Evolutionary conservation across 2,797 vertebrate genomes (phyloP).

Genomic region (Danio jaintianensis): DNA sequence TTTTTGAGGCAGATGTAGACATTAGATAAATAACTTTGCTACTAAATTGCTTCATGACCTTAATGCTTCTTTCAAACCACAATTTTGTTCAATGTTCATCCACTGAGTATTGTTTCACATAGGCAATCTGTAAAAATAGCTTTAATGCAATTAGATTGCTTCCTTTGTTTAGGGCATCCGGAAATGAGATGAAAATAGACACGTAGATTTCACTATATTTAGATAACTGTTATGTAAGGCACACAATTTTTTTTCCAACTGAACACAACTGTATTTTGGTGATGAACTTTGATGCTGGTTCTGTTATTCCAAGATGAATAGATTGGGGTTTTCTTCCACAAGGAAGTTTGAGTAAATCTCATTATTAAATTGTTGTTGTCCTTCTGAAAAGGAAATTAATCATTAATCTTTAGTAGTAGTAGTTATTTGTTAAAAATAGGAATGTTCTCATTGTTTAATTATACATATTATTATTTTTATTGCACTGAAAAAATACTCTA

Average conservation of each 20-base stretch:
- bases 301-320: neutral
- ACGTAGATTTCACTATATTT: slow-evolving; percentile 39
- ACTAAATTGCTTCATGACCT: neutral
- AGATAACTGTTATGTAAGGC: slow-evolving; percentile 20
- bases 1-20: slow-evolving; percentile 38
- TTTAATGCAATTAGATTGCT: slow-evolving; percentile 14
- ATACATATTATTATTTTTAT: too few species aligned
- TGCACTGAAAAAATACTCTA: too few species aligned
- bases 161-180: slow-evolving; percentile 12
- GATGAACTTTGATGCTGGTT: slow-evolving; percentile 15
- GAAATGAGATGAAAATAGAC: slow-evolving; percentile 9
- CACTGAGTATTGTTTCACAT: slow-evolving; percentile 14
- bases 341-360: neutral
- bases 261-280: slow-evolving; percentile 20
- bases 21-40: slow-evolving; percentile 30
- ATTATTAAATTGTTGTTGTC: neutral
- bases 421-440: too few species aligned
- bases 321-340: neutral
- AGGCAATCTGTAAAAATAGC: slow-evolving; percentile 33
- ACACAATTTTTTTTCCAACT: slow-evolving; percentile 7
- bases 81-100: slow-evolving; percentile 2
- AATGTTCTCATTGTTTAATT: too few species aligned
- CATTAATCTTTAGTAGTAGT: too few species aligned
- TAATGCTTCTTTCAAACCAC: slow-evolving; percentile 7
- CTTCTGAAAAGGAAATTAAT: neutral